A percentile compares a stretch with the other conserved stretches of the same genome.
These are phyloP conservation scores for Bos taurus DNA, from an alignment of 2,113 vertebrate genomes.

Conservation along the genomic window ARS-UCD2.0 NC_037329.1:106788501-106789000, in stretches of 20 bases:
- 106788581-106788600: not conserved
- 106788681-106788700: not conserved
- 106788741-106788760: not conserved
- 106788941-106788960: slow-evolving; percentile 94
- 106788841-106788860: slow-evolving; percentile 87
- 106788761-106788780: not conserved
- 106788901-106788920: slow-evolving; percentile 85
- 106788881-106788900: slow-evolving; percentile 87
- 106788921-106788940: slow-evolving; percentile 91
- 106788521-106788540: not conserved
- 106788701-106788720: not conserved
- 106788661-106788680: not conserved
- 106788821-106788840: slow-evolving; percentile 91
- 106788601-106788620: not conserved
- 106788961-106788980: slow-evolving; percentile 82
- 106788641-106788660: not conserved
- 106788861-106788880: slow-evolving; percentile 92
- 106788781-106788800: fast-evolving
- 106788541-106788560: not conserved
- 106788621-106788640: not conserved
- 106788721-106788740: not conserved
- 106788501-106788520: not conserved
- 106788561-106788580: not conserved
- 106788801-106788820: slow-evolving; percentile 60
- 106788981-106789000: not conserved